Base-by-base conservation (phyloP, 2,113 vertebrate genomes). In the Lamprologus tigripictilis region DNA sequence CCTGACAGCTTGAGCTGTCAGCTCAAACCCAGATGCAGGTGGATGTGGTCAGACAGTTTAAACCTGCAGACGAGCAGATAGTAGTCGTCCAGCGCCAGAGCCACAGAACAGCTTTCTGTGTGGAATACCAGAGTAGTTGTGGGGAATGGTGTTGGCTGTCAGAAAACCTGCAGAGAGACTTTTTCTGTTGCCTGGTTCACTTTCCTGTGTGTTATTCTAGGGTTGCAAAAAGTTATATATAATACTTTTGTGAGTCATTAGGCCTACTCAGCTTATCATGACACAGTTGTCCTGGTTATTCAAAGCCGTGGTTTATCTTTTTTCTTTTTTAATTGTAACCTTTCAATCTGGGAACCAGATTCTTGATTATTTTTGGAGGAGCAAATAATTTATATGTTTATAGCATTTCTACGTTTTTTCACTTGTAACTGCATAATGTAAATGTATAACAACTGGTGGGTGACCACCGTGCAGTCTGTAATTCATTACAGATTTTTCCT, bases 11-110 rank as follows among this genome's bases (percentile, higher is more conserved):
- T 81, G 82, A 80, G 76, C 82, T 84, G 28, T 66, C 23, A 42
- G 40, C 83, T 89, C 71, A 73, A 85, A 87, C 82, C 76, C 68
- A 92, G 85, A 84, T 92, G 76, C 84, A 89, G 85, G 80, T 86
- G 45, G 51, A 93, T 37, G 54, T 91, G 88, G 51, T 92, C 78
- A 71, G 73, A 81, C 28, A 80, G 21, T 73, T 80, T 89, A 63
- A 85, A 87, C 83, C 23, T 80, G 45, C 23, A 58, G 86, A 54
- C 16, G 71, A 61, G 58, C 88, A 92, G 66, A 90, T 78, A 79
- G 84, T 31, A 79, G 84, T 78, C 14, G 14, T 71, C 87, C 82
- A 88, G 31, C 7, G 63, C 8, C 37, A 53, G 49, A 83, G 80
- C 78, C 73, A 28, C 57, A 84, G 16, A 82, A 49, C 54, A 21